Conservation (phyloP, 2,797 vertebrate genomes). For the Vipera latastei region DNA sequence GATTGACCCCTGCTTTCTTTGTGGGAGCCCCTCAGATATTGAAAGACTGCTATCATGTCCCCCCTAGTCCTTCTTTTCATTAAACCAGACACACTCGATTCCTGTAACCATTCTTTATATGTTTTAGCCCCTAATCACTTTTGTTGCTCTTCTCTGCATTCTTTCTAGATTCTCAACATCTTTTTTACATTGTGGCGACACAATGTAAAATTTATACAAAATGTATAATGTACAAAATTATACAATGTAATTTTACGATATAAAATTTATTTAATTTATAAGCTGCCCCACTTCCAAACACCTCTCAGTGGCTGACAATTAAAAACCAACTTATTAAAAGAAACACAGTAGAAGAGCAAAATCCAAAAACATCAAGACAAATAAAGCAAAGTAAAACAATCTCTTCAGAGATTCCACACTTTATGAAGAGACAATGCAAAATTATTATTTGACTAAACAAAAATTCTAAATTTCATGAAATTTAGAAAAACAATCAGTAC, state of each 20-base stretch:
- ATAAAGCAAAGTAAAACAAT: background rate
- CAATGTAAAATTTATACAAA: background rate
- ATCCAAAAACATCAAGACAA: background rate
- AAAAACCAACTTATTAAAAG: background rate
- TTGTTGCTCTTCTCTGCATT: background rate
- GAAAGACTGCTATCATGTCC: background rate
- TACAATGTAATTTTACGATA: background rate
- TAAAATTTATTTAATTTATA: background rate
- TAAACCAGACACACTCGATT: background rate
- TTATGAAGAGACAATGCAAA: background rate
- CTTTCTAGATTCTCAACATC: background rate
- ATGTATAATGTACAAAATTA: background rate
- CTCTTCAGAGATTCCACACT: background rate
- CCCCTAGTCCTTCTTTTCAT: background rate
- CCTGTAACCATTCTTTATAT: background rate
- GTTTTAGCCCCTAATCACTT: background rate
- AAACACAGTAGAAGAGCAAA: background rate
- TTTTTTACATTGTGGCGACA: background rate
- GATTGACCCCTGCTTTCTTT: background rate
- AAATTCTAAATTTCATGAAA: background rate
- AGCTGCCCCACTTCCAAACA: background rate
- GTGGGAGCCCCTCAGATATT: background rate
- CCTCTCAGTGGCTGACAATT: background rate
- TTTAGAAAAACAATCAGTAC: background rate
- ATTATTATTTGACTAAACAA: background rate